These are phyloP conservation scores for Epinotia nisella DNA, from an alignment of 2,888 invertebrate genomes.

Conservation along the genomic window DNA sequence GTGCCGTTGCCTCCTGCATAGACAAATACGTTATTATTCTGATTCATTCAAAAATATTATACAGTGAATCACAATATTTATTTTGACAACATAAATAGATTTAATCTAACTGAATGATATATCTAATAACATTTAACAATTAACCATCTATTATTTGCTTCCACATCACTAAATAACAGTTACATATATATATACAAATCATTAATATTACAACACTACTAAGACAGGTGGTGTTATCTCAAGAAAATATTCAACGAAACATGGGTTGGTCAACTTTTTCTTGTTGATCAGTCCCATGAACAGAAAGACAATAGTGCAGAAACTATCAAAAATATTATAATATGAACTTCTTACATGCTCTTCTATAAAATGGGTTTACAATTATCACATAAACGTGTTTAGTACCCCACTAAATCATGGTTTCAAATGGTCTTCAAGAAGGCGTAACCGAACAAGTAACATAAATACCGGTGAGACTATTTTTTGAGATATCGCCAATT, in stretches of 20 bases:
- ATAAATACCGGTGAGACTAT: too few relatives aligned
- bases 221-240: not conserved
- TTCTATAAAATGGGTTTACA: too few relatives aligned
- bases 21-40: conserved; percentile 10
- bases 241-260: not conserved
- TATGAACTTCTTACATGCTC: too few relatives aligned
- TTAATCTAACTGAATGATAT: not conserved
- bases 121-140: not conserved
- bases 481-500: not conserved
- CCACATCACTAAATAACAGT: not conserved
- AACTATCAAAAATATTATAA: too few relatives aligned
- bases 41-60: not conserved
- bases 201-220: not conserved
- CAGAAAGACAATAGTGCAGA: too few relatives aligned
- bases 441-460: too few relatives aligned
- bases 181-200: not conserved
- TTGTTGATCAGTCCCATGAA: too few relatives aligned
- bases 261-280: not conserved
- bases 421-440: too few relatives aligned
- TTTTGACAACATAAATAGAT: not conserved
- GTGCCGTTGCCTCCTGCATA: conserved; percentile 79
- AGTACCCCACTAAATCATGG: too few relatives aligned
- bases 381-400: too few relatives aligned
- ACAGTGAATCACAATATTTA: not conserved
- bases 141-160: not conserved